Conservation (phyloP, 2,797 vertebrate genomes). For the Eremophila alpestris region DNA sequence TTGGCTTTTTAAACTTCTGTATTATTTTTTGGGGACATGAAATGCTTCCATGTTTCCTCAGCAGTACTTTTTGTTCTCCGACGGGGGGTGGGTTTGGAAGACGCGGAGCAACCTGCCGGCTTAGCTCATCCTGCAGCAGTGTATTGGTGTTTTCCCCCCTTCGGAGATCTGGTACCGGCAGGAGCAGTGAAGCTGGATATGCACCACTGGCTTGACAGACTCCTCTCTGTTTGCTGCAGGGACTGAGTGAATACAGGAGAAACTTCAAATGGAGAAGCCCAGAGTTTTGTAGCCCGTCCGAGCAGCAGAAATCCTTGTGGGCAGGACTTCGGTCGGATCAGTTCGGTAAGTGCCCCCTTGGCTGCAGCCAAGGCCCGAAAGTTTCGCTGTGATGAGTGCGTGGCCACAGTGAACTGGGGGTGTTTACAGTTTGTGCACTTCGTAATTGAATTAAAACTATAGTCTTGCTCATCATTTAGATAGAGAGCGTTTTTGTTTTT, state of each 20-base stretch:
- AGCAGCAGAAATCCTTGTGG: slow-evolving; percentile 64
- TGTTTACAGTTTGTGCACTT: neutral
- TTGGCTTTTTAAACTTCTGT: neutral
- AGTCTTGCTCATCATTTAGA: neutral
- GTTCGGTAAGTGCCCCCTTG: slow-evolving; percentile 73
- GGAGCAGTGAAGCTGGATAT: fast-evolving
- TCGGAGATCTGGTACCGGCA: neutral
- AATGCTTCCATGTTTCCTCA: neutral
- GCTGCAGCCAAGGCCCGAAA: neutral
- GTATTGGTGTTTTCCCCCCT: neutral
- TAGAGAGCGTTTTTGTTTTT: neutral
- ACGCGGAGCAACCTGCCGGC: neutral
- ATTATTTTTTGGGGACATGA: neutral
- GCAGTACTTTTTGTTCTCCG: neutral
- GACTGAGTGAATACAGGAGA: slow-evolving; percentile 81
- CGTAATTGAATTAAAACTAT: neutral
- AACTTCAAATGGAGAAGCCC: slow-evolving; percentile 78
- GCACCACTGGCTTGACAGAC: neutral
- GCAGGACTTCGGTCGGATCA: slow-evolving; percentile 85
- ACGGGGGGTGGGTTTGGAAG: neutral
- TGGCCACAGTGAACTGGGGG: neutral
- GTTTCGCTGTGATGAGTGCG: neutral
- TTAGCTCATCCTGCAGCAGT: neutral
- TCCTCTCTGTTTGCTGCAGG: slow-evolving; percentile 65
- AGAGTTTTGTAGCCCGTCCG: slow-evolving; percentile 54